A percentile compares a stretch with the other conserved stretches of the same genome.
Evolutionary conservation across 2,888 invertebrate genomes (phyloP).

Genomic region (Dicyrtomina minuta): DNA sequence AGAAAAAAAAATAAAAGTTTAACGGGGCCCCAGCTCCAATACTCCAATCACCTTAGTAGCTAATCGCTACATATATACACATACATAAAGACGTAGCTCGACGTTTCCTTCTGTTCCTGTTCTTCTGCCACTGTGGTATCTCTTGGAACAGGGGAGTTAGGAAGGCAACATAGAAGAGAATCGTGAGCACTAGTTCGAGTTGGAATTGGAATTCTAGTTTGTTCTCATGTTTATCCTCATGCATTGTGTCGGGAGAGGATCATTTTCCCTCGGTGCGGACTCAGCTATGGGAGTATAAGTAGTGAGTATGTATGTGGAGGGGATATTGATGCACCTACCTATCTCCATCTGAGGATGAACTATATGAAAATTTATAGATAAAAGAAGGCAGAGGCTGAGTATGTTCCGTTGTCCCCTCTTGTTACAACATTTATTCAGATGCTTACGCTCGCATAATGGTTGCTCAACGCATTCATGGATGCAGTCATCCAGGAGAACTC

Average conservation of each 20-base stretch:
- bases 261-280: neutral
- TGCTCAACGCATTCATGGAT: conserved; percentile 17
- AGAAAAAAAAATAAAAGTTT: conserved; percentile 19
- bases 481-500: neutral
- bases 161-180: too few relatives aligned
- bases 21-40: too few relatives aligned
- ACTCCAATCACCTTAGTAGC: conserved; percentile 14
- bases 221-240: neutral
- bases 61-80: too few relatives aligned
- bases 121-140: too few relatives aligned
- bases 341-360: too few relatives aligned
- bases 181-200: too few relatives aligned
- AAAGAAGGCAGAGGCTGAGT: neutral
- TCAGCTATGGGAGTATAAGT: neutral
- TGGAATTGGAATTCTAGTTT: too few relatives aligned
- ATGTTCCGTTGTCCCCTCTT: conserved; percentile 4
- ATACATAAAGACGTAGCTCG: too few relatives aligned
- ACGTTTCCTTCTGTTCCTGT: too few relatives aligned
- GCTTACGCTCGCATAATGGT: conserved; percentile 25
- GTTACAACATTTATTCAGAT: conserved; percentile 33
- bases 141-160: too few relatives aligned
- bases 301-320: neutral
- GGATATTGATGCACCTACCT: too few relatives aligned
- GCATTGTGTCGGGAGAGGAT: neutral
- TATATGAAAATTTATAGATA: neutral